Conservation (phyloP, 2,113 vertebrate species). For the Psilopsiagon aymara region DNA sequence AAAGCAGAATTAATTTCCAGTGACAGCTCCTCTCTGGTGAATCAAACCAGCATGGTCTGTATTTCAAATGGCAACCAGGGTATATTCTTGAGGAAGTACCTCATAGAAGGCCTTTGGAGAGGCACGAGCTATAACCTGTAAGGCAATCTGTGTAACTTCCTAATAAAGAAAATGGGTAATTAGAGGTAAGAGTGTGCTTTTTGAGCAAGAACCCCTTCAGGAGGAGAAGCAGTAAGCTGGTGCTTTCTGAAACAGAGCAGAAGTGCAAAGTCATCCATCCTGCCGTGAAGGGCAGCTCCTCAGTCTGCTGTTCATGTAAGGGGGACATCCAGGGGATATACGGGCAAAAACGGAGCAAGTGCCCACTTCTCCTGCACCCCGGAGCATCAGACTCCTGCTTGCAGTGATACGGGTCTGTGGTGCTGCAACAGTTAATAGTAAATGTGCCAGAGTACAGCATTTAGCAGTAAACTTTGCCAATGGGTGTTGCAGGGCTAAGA, state of each 20-base stretch:
- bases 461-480: neutral
- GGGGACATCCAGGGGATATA: neutral
- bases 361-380: neutral
- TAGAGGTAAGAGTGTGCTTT: neutral
- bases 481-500: neutral
- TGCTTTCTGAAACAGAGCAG: neutral
- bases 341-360: neutral
- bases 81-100: neutral
- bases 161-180: slow-evolving; percentile 13
- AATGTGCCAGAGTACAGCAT: neutral
- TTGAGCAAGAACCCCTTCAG: neutral
- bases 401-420: neutral
- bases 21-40: slow-evolving; percentile 6
- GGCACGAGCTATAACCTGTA: neutral
- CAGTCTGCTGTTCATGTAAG: neutral
- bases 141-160: neutral
- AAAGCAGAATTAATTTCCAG: slow-evolving; percentile 37
- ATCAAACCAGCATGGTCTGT: neutral
- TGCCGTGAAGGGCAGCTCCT: neutral
- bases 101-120: slow-evolving; percentile 6
- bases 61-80: slow-evolving; percentile 10
- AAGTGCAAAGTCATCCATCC: neutral
- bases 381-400: neutral
- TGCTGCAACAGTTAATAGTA: neutral
- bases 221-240: neutral